Base-by-base conservation (phyloP, 2,888 invertebrate species). In the Lagria hirta region DNA sequence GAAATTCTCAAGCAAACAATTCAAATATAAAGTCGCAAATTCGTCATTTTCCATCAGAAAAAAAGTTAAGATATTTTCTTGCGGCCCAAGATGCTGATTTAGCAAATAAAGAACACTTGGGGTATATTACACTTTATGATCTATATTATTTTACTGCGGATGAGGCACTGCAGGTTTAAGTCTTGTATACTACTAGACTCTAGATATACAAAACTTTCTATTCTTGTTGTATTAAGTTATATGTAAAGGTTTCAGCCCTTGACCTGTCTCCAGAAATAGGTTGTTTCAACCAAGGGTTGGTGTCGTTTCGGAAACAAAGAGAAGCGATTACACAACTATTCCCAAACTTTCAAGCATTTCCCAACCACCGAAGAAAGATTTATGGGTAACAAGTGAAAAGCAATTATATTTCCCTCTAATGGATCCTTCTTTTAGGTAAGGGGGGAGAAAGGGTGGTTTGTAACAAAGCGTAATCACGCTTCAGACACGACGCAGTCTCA, bases 381-480 rank as follows among this genome's bases (percentile, higher is more conserved):
- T 54, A 54, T 54, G 49, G 48, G 50, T 48, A 54, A 48, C 51
- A 50, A 54, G 48, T 50, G 47, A 42, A 48, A 52, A 50, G 50
- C 54, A 54, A 54, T 54, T 54, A 52, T 54, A 50, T 50, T 48
- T 44, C 52, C 46, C 43, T 43, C 48, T 52, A 51, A 54, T 54
- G 51, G 53, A 52, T 51, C 45, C 40, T 48, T 36, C 47, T 37
- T 42, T 33, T 14, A 29, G 35, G 21, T 10, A 18, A n/a, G 23
- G 23, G 15, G 24, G 32, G 8, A 10, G 32, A 24, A 13, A 11
- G 26, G 18, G 36, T 16, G 8, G 8, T 12, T 17, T 27, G 15
- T 16, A 24, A 41, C 33, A 41, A 41, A 41, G 33, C 27, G 42
- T 42, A 42, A 42, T 42, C 42, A 42, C 34, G 35, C 33, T 34